Evolutionary conservation across 2,113 vertebrate genomes (phyloP).

Genomic region (Etheostoma spectabile): DNA sequence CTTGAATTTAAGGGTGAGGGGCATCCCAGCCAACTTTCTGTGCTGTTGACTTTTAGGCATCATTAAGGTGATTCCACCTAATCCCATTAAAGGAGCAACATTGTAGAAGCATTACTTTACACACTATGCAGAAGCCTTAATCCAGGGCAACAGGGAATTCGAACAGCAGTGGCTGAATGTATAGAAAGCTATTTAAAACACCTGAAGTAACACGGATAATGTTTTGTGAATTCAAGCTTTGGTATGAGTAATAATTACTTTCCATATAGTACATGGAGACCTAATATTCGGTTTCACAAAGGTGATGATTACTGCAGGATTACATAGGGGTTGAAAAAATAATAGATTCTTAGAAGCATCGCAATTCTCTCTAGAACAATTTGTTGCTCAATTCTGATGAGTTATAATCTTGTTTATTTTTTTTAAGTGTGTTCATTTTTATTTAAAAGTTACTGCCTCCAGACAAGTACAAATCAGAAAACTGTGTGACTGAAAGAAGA

Average conservation of each 20-base stretch:
- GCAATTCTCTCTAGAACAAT: too few relatives aligned
- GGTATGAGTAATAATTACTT: too few relatives aligned
- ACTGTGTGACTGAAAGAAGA: too few relatives aligned
- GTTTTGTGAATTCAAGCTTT: too few relatives aligned
- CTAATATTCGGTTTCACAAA: too few relatives aligned
- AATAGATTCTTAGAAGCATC: too few relatives aligned
- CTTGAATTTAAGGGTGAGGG: slow-evolving; percentile 22
- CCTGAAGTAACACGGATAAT: slow-evolving; percentile 18
- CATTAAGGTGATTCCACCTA: slow-evolving; percentile 68
- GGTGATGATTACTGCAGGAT: neutral
- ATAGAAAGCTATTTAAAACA: slow-evolving; percentile 22
- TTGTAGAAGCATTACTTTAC: slow-evolving; percentile 58
- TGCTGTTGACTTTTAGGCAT: slow-evolving; percentile 43
- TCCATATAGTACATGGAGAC: too few relatives aligned
- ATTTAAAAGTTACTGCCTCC: too few relatives aligned
- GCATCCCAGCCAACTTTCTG: slow-evolving; percentile 4
- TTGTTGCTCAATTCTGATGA: too few relatives aligned
- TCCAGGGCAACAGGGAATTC: slow-evolving; percentile 60
- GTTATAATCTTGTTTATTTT: too few relatives aligned
- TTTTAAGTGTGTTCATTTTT: too few relatives aligned
- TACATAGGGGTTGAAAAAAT: neutral
- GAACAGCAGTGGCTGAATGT: slow-evolving; percentile 31
- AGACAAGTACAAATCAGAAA: too few relatives aligned
- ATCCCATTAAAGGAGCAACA: slow-evolving; percentile 68
- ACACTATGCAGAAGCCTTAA: slow-evolving; percentile 53